Conservation (phyloP, 2,113 vertebrate genomes). For the Glaucomys volans region DNA sequence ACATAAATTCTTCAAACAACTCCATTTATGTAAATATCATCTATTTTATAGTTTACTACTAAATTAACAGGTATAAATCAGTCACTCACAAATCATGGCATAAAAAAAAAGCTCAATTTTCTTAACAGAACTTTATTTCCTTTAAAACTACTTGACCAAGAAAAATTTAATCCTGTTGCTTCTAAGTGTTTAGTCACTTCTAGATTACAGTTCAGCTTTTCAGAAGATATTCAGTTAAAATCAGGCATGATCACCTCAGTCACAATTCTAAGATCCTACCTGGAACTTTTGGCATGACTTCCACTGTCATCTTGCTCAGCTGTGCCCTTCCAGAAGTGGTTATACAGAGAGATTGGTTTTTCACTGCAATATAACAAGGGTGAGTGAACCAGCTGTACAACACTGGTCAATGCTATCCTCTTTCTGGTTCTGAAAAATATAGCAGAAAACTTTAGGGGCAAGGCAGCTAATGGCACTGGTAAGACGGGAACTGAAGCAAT, state of each 20-base stretch:
- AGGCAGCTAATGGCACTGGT: background rate
- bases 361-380: background rate
- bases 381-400: background rate
- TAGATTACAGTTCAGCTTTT: background rate
- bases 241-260: background rate
- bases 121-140: background rate
- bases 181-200: background rate
- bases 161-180: background rate
- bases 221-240: background rate
- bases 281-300: background rate
- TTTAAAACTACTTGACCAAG: background rate
- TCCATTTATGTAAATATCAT: conserved; percentile 3
- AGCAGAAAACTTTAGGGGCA: background rate
- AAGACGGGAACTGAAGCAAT: background rate
- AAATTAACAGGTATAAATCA: background rate
- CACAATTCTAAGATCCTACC: background rate
- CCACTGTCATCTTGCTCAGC: background rate
- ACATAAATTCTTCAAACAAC: background rate
- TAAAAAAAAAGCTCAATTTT: background rate
- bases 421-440: background rate
- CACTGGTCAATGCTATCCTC: background rate
- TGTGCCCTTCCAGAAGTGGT: background rate
- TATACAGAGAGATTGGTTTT: background rate
- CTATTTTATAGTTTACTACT: background rate
- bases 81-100: conserved; percentile 10